phyloP scores from a whole-genome alignment of 2,888 invertebrate genomes.

The Listrodromus nycthemerus region DNA sequence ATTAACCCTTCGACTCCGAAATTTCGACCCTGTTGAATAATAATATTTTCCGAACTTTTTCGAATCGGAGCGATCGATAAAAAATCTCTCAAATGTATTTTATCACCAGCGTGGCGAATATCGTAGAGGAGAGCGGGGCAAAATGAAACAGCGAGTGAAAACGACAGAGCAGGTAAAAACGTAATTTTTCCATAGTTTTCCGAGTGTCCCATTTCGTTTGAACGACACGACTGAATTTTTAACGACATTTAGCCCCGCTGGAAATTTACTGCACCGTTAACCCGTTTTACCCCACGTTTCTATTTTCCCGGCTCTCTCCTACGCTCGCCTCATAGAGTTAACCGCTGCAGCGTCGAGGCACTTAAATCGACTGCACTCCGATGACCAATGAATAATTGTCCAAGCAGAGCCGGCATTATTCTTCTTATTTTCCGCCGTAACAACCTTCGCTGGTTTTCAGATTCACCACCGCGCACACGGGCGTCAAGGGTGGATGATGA shows the following conservation, averaged over 20 bases:
- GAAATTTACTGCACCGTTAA: too few species aligned
- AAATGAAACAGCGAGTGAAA: too few species aligned
- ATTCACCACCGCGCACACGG: not conserved
- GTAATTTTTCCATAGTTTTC: too few species aligned
- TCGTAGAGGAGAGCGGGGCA: not conserved
- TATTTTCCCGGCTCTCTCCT: too few species aligned
- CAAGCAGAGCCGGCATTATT: conserved; percentile 12
- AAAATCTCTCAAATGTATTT: not conserved
- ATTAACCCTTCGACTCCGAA: not conserved
- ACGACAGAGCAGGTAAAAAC: too few species aligned
- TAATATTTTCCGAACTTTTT: not conserved
- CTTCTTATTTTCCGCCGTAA: not conserved
- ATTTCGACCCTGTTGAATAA: not conserved
- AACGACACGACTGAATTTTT: too few species aligned
- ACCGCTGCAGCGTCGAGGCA: conserved; percentile 34
- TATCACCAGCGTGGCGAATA: not conserved
- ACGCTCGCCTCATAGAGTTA: conserved; percentile 13
- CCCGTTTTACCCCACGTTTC: too few species aligned
- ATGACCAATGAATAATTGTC: conserved; percentile 54
- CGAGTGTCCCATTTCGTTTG: too few species aligned
- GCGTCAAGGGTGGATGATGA: not conserved
- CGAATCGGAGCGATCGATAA: not conserved
- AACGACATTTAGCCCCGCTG: too few species aligned
- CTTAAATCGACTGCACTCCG: conserved; percentile 23
- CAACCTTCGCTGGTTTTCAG: conserved; percentile 15